phyloP scores from a whole-genome alignment of 2,797 vertebrate species.

The Darevskia nairensis region DNA sequence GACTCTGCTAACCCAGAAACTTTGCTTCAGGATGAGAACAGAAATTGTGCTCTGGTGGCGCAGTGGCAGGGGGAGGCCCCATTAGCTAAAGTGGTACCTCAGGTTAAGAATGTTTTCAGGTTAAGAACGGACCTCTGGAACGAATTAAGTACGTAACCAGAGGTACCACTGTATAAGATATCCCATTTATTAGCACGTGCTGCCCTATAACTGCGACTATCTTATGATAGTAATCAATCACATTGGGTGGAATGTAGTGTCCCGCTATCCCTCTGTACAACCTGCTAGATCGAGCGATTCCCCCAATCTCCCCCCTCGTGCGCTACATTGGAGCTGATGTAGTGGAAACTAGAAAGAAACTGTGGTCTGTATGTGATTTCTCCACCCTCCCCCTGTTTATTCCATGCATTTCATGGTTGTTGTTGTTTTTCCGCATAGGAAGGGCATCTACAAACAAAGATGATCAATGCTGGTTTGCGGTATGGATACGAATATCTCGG shows the following conservation, averaged over 20 bases:
- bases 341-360: background rate
- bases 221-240: background rate
- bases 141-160: too few species aligned
- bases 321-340: background rate
- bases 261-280: background rate
- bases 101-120: too few species aligned
- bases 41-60: too few species aligned
- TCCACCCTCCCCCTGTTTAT: background rate
- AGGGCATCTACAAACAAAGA: constrained; percentile 89
- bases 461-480: constrained; percentile 91
- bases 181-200: too few species aligned
- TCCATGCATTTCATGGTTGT: background rate
- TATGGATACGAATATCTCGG: constrained; percentile 95
- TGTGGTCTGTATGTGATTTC: background rate
- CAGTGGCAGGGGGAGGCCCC: too few species aligned
- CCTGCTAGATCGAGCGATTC: background rate
- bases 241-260: background rate
- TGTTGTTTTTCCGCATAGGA: constrained; percentile 75
- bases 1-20: too few species aligned
- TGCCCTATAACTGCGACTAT: too few species aligned
- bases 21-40: too few species aligned
- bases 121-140: too few species aligned
- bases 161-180: too few species aligned
- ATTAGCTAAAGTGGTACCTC: too few species aligned
- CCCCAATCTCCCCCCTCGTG: too few species aligned